phyloP scores from a whole-genome alignment of 2,888 invertebrate genomes.

The Julus scanicus region DNA sequence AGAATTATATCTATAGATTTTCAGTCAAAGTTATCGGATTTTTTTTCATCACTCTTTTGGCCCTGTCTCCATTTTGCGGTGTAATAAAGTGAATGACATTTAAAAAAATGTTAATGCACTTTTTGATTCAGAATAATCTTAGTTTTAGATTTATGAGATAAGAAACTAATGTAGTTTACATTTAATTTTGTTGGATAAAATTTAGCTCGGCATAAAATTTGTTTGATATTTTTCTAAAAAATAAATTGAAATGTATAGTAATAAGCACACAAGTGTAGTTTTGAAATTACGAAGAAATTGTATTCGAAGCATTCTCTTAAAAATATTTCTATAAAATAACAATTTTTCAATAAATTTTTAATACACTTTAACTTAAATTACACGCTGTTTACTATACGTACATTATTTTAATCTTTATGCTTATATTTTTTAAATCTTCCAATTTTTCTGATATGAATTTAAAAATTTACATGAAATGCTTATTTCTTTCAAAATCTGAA shows the following conservation, averaged over 20 bases:
- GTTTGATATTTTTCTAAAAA: not conserved
- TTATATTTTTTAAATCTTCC: too few species aligned
- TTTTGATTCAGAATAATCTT: not conserved
- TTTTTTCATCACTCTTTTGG: not conserved
- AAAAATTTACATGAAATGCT: too few species aligned
- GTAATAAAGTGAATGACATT: not conserved
- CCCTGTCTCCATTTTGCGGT: not conserved
- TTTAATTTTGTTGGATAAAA: not conserved
- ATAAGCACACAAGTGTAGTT: not conserved
- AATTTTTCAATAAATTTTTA: too few species aligned
- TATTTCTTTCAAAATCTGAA: too few species aligned
- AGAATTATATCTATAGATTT: not conserved
- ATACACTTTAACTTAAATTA: too few species aligned
- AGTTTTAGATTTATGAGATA: not conserved
- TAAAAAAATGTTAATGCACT: not conserved
- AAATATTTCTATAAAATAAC: too few species aligned
- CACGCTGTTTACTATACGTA: too few species aligned
- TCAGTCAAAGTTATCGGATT: slow-evolving; percentile 15
- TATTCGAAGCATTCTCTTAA: too few species aligned
- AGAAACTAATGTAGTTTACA: not conserved
- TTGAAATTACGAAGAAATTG: not conserved
- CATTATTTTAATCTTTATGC: too few species aligned
- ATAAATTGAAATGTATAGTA: not conserved
- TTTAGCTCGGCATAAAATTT: not conserved
- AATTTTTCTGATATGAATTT: too few species aligned